A percentile compares a stretch with the other conserved stretches of the same genome.
phyloP scores from a whole-genome alignment of 2,113 vertebrate genomes.

The Anarhynchus alexandrinus region DNA sequence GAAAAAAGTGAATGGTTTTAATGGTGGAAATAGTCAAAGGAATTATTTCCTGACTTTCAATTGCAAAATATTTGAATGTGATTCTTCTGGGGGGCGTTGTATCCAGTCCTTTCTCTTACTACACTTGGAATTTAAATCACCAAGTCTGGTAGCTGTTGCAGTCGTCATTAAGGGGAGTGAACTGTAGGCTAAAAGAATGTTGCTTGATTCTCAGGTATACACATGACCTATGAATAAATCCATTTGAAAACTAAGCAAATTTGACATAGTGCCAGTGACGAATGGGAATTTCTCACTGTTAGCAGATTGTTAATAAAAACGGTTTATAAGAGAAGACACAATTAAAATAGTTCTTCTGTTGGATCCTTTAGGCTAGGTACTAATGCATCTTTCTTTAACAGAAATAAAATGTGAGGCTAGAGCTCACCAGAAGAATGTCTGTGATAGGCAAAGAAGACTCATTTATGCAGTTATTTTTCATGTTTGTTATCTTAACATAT shows the following conservation, averaged over 20 bases:
- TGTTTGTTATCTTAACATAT: neutral
- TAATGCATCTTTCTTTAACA: neutral
- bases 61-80: neutral
- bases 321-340: neutral
- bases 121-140: neutral
- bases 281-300: neutral
- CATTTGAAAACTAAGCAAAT: neutral
- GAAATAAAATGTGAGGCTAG: neutral
- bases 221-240: rapidly evolving
- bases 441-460: neutral
- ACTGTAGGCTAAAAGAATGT: neutral
- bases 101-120: neutral
- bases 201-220: neutral
- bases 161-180: neutral
- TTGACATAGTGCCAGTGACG: neutral
- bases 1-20: neutral
- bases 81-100: neutral
- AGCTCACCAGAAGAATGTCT: neutral
- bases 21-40: neutral
- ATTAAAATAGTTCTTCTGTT: neutral
- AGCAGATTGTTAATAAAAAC: neutral
- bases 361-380: neutral
- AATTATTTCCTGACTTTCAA: neutral
- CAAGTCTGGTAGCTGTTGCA: neutral
- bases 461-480: neutral